Evolutionary conservation across 2,113 vertebrate genomes (phyloP).

Genomic region (Lagopus muta): DNA sequence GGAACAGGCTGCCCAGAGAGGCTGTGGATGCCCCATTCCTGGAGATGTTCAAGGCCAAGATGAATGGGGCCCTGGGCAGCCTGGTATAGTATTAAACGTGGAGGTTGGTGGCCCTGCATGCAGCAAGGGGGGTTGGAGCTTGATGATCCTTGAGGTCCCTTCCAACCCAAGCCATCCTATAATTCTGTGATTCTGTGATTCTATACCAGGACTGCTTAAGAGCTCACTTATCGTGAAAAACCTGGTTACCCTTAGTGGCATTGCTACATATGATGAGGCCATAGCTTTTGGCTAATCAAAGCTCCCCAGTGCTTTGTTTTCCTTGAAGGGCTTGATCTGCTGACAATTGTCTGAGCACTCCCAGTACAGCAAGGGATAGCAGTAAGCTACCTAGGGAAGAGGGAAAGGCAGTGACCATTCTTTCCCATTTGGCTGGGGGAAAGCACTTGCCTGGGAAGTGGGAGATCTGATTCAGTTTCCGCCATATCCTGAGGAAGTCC

Average conservation of each 20-base stretch:
- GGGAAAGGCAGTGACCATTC: constrained; percentile 16
- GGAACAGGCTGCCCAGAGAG: too few relatives aligned
- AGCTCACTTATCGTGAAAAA: neutral
- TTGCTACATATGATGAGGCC: neutral
- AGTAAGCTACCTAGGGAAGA: neutral
- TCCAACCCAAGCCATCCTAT: too few relatives aligned
- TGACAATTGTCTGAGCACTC: neutral
- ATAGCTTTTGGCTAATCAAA: neutral
- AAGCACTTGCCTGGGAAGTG: constrained; percentile 43
- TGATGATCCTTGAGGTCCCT: too few relatives aligned
- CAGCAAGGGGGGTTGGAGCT: too few relatives aligned
- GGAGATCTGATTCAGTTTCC: constrained; percentile 67
- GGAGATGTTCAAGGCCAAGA: too few relatives aligned
- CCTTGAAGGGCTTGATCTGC: neutral
- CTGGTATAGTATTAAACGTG: too few relatives aligned
- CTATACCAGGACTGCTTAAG: neutral
- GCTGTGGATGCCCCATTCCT: too few relatives aligned
- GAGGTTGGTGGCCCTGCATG: too few relatives aligned
- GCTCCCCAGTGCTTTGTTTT: neutral
- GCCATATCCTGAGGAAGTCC: constrained; percentile 64
- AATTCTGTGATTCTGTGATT: too few relatives aligned
- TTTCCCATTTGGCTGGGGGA: neutral
- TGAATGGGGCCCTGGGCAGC: too few relatives aligned
- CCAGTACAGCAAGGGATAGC: neutral
- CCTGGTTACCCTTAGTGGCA: neutral